Percentiles rank a stretch among this genome's conserved stretches.
Conservation (phyloP, 2,888 invertebrate species). For the Leptogaster cylindrica region DNA sequence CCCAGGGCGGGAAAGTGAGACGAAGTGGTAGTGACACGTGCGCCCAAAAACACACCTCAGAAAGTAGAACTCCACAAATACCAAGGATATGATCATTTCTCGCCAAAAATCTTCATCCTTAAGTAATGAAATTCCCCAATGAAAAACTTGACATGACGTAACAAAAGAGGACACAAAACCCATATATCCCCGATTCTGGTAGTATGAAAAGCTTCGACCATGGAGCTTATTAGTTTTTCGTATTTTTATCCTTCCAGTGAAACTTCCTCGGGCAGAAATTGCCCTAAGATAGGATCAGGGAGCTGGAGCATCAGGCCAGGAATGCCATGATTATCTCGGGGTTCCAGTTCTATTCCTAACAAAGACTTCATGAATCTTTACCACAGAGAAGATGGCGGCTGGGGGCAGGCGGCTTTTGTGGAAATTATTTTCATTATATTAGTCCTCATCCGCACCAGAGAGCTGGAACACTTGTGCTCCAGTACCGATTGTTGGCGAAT, state of each 20-base stretch:
- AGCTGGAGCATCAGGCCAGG: too few species aligned
- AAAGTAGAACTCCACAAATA: not conserved
- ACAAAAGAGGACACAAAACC: not conserved
- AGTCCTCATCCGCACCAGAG: not conserved
- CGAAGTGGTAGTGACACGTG: not conserved
- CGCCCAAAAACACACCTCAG: not conserved
- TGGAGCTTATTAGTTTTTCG: conserved; percentile 8
- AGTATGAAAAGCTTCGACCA: not conserved
- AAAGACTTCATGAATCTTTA: not conserved
- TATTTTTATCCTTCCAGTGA: not conserved
- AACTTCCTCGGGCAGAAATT: not conserved
- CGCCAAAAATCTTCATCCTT: not conserved
- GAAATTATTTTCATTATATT: conserved; percentile 5
- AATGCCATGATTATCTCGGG: conserved; percentile 1
- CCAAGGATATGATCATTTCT: not conserved
- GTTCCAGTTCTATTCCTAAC: not conserved
- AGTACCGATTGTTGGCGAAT: not conserved
- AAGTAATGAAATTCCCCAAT: not conserved
- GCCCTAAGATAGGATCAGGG: not conserved
- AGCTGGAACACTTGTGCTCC: not conserved
- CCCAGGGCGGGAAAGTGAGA: too few species aligned
- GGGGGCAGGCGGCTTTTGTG: not conserved
- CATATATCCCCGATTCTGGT: not conserved
- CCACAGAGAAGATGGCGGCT: not conserved
- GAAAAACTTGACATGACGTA: conserved; percentile 6